phyloP scores from a whole-genome alignment of 2,888 invertebrate genomes.

The Thysanoteuthis rhombus region DNA sequence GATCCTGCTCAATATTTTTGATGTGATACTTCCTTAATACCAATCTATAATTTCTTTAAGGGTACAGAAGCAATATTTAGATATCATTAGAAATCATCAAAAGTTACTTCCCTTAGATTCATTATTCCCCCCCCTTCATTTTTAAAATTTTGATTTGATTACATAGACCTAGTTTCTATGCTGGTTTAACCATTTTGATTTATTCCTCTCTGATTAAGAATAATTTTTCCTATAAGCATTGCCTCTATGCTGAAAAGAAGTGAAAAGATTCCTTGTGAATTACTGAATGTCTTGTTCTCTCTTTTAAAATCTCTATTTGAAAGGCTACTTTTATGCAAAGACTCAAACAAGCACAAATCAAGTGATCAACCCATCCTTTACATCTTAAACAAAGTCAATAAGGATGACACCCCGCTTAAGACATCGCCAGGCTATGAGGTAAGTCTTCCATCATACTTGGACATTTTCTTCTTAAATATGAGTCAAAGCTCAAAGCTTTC shows the following conservation, averaged over 20 bases:
- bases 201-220: too few species aligned
- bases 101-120: background rate
- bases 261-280: background rate
- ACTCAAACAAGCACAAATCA: conserved; percentile 41
- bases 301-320: conserved; percentile 14
- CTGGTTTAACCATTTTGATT: too few species aligned
- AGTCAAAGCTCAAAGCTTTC: background rate
- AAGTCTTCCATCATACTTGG: conserved; percentile 28
- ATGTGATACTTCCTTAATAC: too few species aligned
- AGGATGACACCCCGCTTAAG: conserved; percentile 61
- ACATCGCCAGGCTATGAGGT: conserved; percentile 68
- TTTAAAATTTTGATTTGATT: background rate
- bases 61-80: too few species aligned
- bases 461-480: too few species aligned
- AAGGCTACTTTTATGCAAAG: conserved; percentile 60
- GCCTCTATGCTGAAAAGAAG: too few species aligned
- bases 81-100: background rate
- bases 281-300: too few species aligned
- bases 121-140: background rate
- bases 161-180: background rate
- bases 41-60: too few species aligned
- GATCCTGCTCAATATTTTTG: too few species aligned
- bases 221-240: too few species aligned
- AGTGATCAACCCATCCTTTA: conserved; percentile 61
- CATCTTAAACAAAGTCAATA: conserved; percentile 64